Base-by-base conservation (phyloP, 2,888 invertebrate genomes). In the Nephrotoma guestfalica region DNA sequence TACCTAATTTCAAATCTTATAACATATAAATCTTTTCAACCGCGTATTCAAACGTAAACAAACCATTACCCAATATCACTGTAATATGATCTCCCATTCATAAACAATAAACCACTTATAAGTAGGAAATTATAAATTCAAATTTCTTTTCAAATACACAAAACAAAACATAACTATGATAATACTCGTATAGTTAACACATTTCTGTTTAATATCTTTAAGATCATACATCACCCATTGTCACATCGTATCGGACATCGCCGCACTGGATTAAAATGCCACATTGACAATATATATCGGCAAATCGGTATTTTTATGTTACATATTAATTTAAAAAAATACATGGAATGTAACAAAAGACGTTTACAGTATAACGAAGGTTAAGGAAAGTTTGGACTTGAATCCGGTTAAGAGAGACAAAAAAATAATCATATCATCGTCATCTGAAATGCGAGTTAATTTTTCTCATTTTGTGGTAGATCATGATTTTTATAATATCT, bases 301-400 rank as follows among this genome's bases (percentile, higher is more conserved):
- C 57, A 57, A 57, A 57, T 5, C 6, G 30, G 18, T 9, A 13
- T 84, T 41, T 84, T 41, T 84, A 7, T 84, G 41, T 40, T 41
- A 40, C 13, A 84, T 30, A 18, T 57, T 83, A 30, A 13, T 18
- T 0, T 30, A 40, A 83, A 83, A 83, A 83, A 47, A 47, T 1
- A 40, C 40, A 13, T 13, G 40, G 41, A 83, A 83, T 84, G 84
- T 15, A 84, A 84, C 6, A 84, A 41, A 84, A 41, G 84, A 84
- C 83, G 40, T 47, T 47, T 47, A 41, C 41, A 84, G 41, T 15
- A 84, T 41, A 84, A 5, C 41, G 84, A 84, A 84, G 84, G 84
- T 84, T 84, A 42, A 84, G 84, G 84, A 84, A 84, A 84, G 84
- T 84, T 84, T 84, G 41, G 84, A 42, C 84, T 84, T 42, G 84